Percentiles rank a stretch among this genome's conserved stretches.
phyloP scores from a whole-genome alignment of 2,888 invertebrate species.

The Amphipyra tragopoginis region DNA sequence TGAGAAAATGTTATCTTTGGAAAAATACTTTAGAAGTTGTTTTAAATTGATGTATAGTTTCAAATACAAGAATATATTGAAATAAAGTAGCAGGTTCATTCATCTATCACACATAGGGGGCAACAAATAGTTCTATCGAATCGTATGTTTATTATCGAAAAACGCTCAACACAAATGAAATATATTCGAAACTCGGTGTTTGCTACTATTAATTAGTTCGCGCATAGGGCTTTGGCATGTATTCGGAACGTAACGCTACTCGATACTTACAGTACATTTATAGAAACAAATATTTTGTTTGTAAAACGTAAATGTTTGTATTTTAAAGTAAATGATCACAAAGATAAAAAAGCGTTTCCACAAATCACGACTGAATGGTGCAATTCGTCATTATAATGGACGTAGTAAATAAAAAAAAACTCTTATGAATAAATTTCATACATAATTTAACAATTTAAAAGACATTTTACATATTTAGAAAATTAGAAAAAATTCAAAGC shows the following conservation, averaged over 20 bases:
- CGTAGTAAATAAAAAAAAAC: slow-evolving; percentile 11
- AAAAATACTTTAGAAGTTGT: slow-evolving; percentile 18
- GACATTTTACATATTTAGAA: slow-evolving; percentile 10
- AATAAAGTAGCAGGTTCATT: not conserved
- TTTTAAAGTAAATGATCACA: not conserved
- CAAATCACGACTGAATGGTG: slow-evolving; percentile 14
- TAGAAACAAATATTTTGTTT: not conserved
- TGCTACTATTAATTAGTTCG: slow-evolving; percentile 32
- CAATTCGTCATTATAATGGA: slow-evolving; percentile 14
- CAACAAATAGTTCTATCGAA: slow-evolving; percentile 6
- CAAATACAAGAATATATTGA: slow-evolving; percentile 1
- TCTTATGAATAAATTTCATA: slow-evolving; percentile 15
- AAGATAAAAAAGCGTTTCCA: slow-evolving; percentile 13
- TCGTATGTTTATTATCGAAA: slow-evolving; percentile 27
- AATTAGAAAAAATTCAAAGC: not conserved
- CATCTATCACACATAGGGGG: slow-evolving; percentile 1
- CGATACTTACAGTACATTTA: slow-evolving; percentile 7
- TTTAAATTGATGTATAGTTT: slow-evolving; percentile 11
- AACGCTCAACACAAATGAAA: slow-evolving; percentile 34
- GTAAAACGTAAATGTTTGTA: slow-evolving; percentile 1
- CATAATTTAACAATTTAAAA: slow-evolving; percentile 13
- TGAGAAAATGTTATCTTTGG: slow-evolving; percentile 28
- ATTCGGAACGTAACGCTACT: slow-evolving; percentile 6
- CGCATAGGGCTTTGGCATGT: slow-evolving; percentile 6
- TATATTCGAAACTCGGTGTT: slow-evolving; percentile 18